Base-by-base conservation (phyloP, 1,140 invertebrate species). In the Bombus huntii region DNA sequence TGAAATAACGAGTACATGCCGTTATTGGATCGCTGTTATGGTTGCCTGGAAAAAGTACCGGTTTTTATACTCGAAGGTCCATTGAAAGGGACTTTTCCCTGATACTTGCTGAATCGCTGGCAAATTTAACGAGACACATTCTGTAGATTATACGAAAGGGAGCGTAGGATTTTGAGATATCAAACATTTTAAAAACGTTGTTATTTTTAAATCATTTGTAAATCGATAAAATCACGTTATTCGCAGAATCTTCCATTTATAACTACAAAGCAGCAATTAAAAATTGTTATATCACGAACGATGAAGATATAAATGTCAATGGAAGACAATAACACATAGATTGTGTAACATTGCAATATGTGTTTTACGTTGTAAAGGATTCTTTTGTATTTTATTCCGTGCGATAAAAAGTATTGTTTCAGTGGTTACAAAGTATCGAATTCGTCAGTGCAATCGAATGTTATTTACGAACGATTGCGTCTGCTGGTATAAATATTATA, bases 391-490 rank as follows among this genome's bases (percentile, higher is more conserved):
- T 66, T 66, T 31, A 0, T 66, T 74, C 37, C 18, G n/a, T 31
- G 22, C 59, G 18, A 73, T 18, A 84, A 76, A 62, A 28, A 85
- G 53, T 13, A 76, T 74, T 37, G 77, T 81, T 70, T 44, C 47
- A 34, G 70, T 53, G 34, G n/a, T 9, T 59, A 53, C 44, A 57
- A 31, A n/a, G 62, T 10, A 72, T 70, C 42, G 62, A 77, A 83
- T 42, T 73, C 62, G 37, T 74, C 84, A 37, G 71, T 28, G 68
- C 70, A 68, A 81, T 84, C 81, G 74, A 78, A 65, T 47, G 62
- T 83, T 89, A 84, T 87, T 80, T 75, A 62, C 44, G 42, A 71
- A 39, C 44, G 73, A 62, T 37, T 74, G 39, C 79, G 42, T 57
- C 10, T 28, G 57, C 62, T 70, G 42, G 77, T 70, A 47, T 8